Percentiles rank a stretch among this genome's conserved stretches.
These are phyloP conservation scores for Lordiphosa mommai DNA, from an alignment of 1,140 invertebrate species.

Conservation along the genomic window DNA sequence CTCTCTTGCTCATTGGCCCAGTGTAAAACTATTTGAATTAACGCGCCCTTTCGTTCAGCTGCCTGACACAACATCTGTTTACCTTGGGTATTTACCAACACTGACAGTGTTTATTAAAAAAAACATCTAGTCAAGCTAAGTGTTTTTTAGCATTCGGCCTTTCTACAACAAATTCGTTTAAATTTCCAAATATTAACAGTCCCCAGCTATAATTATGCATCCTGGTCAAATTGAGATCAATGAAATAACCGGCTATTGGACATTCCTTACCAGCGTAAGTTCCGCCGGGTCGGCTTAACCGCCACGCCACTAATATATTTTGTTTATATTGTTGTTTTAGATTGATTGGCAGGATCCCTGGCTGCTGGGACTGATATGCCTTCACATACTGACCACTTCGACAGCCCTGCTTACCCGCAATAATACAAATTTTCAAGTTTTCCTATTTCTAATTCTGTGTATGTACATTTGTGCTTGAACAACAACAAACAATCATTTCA, in stretches of 20 bases:
- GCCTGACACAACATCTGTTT: not conserved
- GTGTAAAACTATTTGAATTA: constrained; percentile 9
- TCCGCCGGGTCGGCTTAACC: no score
- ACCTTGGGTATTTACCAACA: no score
- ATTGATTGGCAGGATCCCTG: constrained; percentile 94
- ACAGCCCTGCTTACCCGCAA: constrained; percentile 90
- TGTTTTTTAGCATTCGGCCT: no score
- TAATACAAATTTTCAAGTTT: constrained; percentile 91
- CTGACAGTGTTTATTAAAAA: no score
- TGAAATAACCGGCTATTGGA: constrained; percentile 83
- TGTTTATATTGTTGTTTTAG: constrained; percentile 81
- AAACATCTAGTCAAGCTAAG: no score
- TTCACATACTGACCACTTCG: constrained; percentile 88
- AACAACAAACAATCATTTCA: not conserved
- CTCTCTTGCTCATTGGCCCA: no score
- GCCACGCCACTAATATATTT: not conserved
- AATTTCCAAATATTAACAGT: not conserved
- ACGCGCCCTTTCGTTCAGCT: not conserved
- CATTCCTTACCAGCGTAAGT: constrained; percentile 84
- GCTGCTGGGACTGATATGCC: constrained; percentile 87
- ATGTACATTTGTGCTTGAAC: constrained; percentile 80
- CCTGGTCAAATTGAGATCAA: constrained; percentile 81
- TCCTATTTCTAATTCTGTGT: constrained; percentile 90
- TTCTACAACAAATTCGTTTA: not conserved
- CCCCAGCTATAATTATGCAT: constrained; percentile 26